Conservation (phyloP, 2,113 vertebrate species). For the Myocastor coypus region DNA sequence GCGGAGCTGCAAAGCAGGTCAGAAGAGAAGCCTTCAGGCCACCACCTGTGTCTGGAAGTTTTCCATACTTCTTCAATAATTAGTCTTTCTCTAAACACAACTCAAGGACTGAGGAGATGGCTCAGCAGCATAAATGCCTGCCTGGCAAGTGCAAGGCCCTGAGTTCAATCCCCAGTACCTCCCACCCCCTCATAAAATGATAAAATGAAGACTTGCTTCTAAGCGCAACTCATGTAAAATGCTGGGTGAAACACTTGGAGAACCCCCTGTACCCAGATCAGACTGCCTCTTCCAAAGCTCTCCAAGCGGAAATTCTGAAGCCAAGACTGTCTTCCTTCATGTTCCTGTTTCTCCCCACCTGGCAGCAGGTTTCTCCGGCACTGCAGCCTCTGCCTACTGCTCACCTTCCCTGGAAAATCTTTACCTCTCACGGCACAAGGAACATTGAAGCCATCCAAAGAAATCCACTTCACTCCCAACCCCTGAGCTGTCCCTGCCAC, state of each 20-base stretch:
- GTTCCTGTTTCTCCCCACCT: background rate
- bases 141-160: too few relatives aligned
- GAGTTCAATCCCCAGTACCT: too few relatives aligned
- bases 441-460: background rate
- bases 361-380: background rate
- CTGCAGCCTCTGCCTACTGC: background rate
- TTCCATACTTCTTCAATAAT: background rate
- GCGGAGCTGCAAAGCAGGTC: background rate
- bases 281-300: background rate
- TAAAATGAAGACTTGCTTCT: background rate
- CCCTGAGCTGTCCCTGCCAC: background rate
- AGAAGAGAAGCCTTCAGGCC: background rate
- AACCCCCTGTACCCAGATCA: background rate
- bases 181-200: too few relatives aligned
- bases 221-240: background rate
- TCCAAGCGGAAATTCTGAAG: background rate
- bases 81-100: background rate
- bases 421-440: background rate
- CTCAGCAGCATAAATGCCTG: too few relatives aligned
- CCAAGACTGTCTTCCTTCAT: background rate
- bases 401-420: background rate
- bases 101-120: too few relatives aligned
- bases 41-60: accelerated
- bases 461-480: background rate
- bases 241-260: background rate